Conservation (phyloP, 2,113 vertebrate species). For the Poicephalus meyeri region DNA sequence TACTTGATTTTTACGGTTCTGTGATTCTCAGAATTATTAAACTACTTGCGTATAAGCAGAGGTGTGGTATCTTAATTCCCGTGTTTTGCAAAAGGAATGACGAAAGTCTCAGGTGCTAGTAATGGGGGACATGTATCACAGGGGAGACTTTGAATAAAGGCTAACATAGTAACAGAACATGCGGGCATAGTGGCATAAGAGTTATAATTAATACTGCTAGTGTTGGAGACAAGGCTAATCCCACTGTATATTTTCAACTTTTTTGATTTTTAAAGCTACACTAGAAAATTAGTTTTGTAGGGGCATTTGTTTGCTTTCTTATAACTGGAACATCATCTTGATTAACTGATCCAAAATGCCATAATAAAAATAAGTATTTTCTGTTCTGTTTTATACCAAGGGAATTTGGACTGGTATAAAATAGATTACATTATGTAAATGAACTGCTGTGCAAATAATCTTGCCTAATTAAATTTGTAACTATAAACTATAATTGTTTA, state of each 20-base stretch:
- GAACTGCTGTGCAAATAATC: conserved; percentile 14
- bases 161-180: neutral
- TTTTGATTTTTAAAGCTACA: neutral
- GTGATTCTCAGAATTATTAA: neutral
- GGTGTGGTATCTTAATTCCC: neutral
- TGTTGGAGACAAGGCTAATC: neutral
- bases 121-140: neutral
- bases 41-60: neutral
- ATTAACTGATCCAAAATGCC: conserved; percentile 5
- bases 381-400: neutral
- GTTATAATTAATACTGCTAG: neutral
- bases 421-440: conserved; percentile 46
- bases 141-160: neutral
- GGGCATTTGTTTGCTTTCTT: neutral
- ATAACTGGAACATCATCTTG: neutral
- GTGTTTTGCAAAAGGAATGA: neutral
- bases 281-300: neutral
- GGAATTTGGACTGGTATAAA: conserved; percentile 18
- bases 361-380: neutral
- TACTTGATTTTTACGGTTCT: neutral
- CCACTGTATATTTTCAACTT: neutral
- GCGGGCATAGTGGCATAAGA: neutral
- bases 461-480: conserved; percentile 41
- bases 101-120: neutral
- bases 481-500: conserved; percentile 26